Evolutionary conservation across 2,113 vertebrate species (phyloP).

Genomic region (Lagopus muta): DNA sequence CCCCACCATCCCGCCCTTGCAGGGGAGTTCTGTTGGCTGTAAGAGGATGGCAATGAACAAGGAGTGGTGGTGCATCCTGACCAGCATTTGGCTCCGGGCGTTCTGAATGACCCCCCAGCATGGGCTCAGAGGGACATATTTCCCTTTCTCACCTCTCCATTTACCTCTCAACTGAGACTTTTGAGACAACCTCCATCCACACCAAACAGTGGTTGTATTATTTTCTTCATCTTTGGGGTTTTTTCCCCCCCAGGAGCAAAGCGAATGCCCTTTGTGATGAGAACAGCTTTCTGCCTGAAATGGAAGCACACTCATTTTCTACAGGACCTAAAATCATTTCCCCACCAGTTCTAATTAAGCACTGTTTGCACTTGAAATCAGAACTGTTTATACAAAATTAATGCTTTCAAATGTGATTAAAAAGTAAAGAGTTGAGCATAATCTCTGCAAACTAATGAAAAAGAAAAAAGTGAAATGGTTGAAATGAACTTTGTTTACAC

Average conservation of each 20-base stretch:
- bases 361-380: constrained; percentile 65
- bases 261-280: fast-evolving
- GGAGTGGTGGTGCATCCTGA: not conserved
- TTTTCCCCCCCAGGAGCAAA: not conserved
- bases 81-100: not conserved
- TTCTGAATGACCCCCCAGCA: not conserved
- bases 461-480: constrained; percentile 30
- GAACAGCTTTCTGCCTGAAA: not conserved
- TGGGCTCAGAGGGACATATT: fast-evolving
- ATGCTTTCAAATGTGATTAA: constrained; percentile 54
- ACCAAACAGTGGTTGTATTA: not conserved
- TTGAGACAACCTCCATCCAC: not conserved
- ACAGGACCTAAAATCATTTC: constrained; percentile 7
- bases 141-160: not conserved
- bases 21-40: not conserved
- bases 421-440: constrained; percentile 56
- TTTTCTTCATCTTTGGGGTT: not conserved
- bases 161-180: not conserved
- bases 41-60: not conserved
- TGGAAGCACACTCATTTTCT: not conserved
- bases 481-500: constrained; percentile 48
- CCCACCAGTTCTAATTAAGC: constrained; percentile 41
- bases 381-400: constrained; percentile 45
- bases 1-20: not conserved
- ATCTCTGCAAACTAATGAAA: constrained; percentile 42